phyloP scores from a whole-genome alignment of 2,797 vertebrate genomes.

The Gephyroberyx darwinii region DNA sequence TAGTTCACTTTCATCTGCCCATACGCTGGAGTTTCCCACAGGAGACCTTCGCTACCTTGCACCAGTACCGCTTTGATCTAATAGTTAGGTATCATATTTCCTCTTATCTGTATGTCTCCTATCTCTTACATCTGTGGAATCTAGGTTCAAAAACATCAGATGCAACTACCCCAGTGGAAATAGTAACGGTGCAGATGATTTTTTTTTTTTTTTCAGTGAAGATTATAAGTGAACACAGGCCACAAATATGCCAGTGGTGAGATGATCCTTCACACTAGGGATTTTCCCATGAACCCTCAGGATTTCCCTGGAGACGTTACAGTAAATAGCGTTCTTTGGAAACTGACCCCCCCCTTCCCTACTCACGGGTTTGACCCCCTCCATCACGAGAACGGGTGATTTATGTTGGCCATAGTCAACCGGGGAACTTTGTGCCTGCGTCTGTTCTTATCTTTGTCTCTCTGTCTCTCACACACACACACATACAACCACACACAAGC shows the following conservation, averaged over 20 bases:
- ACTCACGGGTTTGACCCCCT: background rate
- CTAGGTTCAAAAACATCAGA: background rate
- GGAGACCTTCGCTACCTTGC: background rate
- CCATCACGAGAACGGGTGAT: conserved; percentile 59
- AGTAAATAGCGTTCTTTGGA: conserved; percentile 51
- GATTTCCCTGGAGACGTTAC: conserved; percentile 34
- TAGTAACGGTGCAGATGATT: background rate
- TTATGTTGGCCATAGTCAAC: conserved; percentile 64
- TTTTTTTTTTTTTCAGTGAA: too few species aligned
- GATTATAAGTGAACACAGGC: background rate
- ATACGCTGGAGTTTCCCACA: background rate
- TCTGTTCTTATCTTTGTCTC: conserved; percentile 51
- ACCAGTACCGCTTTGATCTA: background rate
- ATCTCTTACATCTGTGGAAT: background rate
- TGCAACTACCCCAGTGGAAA: background rate
- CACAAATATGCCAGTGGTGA: conserved; percentile 2
- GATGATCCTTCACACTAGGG: conserved; percentile 17
- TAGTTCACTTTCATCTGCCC: background rate
- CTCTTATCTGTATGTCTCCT: background rate
- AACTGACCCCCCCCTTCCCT: conserved; percentile 54
- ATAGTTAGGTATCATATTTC: background rate
- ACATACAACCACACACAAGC: conserved; percentile 35
- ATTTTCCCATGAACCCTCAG: conserved; percentile 43
- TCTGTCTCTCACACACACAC: conserved; percentile 12
- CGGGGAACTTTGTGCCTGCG: conserved; percentile 63